Evolutionary conservation across 1,140 invertebrate species (phyloP).

Genomic region (Dendroctonus valens): DNA sequence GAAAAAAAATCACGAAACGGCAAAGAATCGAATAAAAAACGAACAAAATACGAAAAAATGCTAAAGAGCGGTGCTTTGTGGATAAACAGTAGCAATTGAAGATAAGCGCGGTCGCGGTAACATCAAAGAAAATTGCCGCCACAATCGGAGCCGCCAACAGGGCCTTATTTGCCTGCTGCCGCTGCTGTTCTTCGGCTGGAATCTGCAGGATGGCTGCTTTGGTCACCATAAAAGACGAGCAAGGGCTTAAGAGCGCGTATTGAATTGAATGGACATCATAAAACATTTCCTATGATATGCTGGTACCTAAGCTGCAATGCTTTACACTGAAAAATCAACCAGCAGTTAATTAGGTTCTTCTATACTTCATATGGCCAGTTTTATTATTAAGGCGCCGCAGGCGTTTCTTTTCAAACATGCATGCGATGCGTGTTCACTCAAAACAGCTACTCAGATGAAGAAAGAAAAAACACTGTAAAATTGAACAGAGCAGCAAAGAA

Average conservation of each 20-base stretch:
- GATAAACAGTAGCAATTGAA: constrained; percentile 41
- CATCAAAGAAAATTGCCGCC: constrained; percentile 32
- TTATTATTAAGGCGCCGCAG: too few relatives aligned
- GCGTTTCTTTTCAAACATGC: too few relatives aligned
- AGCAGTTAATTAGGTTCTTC: too few relatives aligned
- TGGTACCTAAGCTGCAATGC: too few relatives aligned
- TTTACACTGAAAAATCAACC: too few relatives aligned
- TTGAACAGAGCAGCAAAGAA: too few relatives aligned
- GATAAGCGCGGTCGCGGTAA: constrained; percentile 36
- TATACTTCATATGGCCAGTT: too few relatives aligned
- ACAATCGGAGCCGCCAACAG: constrained; percentile 29
- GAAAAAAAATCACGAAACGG: constrained; percentile 7
- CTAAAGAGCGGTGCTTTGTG: constrained; percentile 32
- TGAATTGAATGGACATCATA: constrained; percentile 16
- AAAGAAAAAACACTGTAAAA: too few relatives aligned
- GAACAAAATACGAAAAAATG: constrained; percentile 27
- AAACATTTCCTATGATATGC: background rate
- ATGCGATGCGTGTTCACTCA: too few relatives aligned
- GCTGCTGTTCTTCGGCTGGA: constrained; percentile 12
- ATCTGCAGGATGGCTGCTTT: constrained; percentile 15
- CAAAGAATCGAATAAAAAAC: constrained; percentile 5
- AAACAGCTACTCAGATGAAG: too few relatives aligned
- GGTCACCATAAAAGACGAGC: constrained; percentile 6
- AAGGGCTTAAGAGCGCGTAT: constrained; percentile 14
- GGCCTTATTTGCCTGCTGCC: constrained; percentile 30